Evolutionary conservation across 2,888 invertebrate genomes (phyloP), one percentile per base, ranked within the genome.

Genomic region (Petrolisthes cinctipes): DNA sequence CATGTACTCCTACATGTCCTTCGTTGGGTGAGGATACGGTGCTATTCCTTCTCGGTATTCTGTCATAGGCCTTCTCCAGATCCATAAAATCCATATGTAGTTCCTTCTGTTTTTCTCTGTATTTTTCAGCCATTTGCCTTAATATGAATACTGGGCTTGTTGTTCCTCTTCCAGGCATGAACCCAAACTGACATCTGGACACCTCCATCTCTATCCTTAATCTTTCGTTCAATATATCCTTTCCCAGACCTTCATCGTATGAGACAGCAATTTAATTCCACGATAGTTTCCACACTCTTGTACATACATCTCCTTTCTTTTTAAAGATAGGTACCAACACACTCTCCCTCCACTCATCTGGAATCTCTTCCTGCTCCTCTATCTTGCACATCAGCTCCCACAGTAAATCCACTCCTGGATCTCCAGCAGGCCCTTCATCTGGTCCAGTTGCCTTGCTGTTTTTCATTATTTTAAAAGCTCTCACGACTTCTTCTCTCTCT

Each of bases 201-300:
- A 51, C 53, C 20, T 83, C 37, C 20, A 57, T 11, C 54, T 73
- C 53, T 53, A 54, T n/a, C 51, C 83, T 57, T 57, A 56, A 51
- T 76, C 73, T 76, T 14, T 61, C 57, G 37, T 75, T 56, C 83
- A 76, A n/a, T n/a, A 17, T 75, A 56, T 73, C 66, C 83, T 68
- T 82, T 68, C 82, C 82, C 71, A 82, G 4, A 71, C 57, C 68
- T 82, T 82, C 82, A 82, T 68, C 23, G 75, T 83, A 61, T 83
- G 75, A 11, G 80, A 73, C 20, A 75, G 11, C 53, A 83, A 20
- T 66, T 5, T 75, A 61, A 75, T 83, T 61, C 83, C 83, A 56
- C 83, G 75, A 54, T 83, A 54, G 23, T 83, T 83, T 4, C 56
- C 76, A 11, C 76, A 73, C 20, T 53, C 75, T 51, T 75, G 56